Evolutionary conservation across 2,113 vertebrate species (phyloP).

Genomic region (Propithecus coquereli): DNA sequence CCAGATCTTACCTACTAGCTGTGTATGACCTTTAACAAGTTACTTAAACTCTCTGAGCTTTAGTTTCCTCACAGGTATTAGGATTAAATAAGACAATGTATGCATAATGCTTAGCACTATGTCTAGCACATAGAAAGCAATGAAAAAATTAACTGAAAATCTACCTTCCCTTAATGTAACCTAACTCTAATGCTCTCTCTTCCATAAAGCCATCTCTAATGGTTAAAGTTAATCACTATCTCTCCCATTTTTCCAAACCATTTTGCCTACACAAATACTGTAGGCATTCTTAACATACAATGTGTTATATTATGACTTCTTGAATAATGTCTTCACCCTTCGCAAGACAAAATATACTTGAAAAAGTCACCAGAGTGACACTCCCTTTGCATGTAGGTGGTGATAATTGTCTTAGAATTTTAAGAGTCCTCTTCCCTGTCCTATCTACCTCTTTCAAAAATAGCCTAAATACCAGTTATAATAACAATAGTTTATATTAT

Average conservation of each 20-base stretch:
- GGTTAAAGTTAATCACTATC: neutral
- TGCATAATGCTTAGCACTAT: neutral
- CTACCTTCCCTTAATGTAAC: neutral
- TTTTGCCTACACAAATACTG: neutral
- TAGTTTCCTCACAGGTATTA: neutral
- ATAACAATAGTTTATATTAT: neutral
- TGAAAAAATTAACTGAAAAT: neutral
- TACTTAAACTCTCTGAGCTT: neutral
- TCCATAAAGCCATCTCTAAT: neutral
- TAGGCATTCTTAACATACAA: neutral
- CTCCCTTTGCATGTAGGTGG: neutral
- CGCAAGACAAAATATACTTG: neutral
- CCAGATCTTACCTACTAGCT: neutral
- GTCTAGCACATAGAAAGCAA: neutral
- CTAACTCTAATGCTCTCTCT: neutral
- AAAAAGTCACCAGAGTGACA: slow-evolving; percentile 17
- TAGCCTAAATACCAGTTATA: neutral
- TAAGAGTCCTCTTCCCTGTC: neutral
- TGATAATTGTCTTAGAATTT: neutral
- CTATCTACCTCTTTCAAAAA: neutral
- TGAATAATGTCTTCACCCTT: neutral
- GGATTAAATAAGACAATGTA: neutral
- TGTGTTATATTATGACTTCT: neutral
- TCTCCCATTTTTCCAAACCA: neutral
- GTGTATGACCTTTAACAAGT: neutral